Percentiles rank a stretch among this genome's conserved stretches.
Conservation (phyloP, 2,888 invertebrate genomes). For the Andrena chrysosceles region DNA sequence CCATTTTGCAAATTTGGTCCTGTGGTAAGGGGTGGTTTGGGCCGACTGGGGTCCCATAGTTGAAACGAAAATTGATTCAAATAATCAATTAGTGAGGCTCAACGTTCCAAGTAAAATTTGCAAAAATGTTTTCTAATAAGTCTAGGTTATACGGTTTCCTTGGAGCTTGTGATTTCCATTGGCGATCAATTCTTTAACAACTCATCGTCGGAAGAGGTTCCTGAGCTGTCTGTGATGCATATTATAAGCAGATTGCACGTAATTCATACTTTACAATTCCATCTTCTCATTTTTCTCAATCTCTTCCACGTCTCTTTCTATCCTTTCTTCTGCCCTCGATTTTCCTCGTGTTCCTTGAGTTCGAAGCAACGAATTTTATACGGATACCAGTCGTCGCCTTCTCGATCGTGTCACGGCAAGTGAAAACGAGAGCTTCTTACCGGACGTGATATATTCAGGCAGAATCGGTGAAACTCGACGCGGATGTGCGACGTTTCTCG, state of each 20-base stretch:
- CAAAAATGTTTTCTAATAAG: background rate
- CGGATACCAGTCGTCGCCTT: slow-evolving; percentile 26
- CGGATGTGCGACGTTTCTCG: slow-evolving; percentile 38
- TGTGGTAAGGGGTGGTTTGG: too few species aligned
- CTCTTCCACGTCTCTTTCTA: background rate
- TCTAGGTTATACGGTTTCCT: background rate
- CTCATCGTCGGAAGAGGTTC: background rate
- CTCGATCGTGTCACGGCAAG: slow-evolving; percentile 53
- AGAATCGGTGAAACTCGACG: slow-evolving; percentile 40
- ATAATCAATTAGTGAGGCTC: too few species aligned
- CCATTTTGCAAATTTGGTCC: too few species aligned
- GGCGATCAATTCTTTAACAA: background rate
- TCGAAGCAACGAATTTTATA: slow-evolving; percentile 39
- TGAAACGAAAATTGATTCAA: too few species aligned
- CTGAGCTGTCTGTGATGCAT: background rate
- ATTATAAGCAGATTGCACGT: slow-evolving; percentile 24
- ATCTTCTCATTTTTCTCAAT: slow-evolving; percentile 11
- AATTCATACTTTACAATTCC: slow-evolving; percentile 38
- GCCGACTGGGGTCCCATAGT: too few species aligned
- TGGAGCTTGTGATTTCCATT: background rate
- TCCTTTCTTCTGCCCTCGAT: background rate
- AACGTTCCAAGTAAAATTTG: background rate
- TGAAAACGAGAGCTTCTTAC: slow-evolving; percentile 58
- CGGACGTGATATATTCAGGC: slow-evolving; percentile 59
- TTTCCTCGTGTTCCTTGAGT: background rate